These are phyloP conservation scores for Seira musarum DNA, from an alignment of 2,888 invertebrate species.

Conservation along the genomic window DNA sequence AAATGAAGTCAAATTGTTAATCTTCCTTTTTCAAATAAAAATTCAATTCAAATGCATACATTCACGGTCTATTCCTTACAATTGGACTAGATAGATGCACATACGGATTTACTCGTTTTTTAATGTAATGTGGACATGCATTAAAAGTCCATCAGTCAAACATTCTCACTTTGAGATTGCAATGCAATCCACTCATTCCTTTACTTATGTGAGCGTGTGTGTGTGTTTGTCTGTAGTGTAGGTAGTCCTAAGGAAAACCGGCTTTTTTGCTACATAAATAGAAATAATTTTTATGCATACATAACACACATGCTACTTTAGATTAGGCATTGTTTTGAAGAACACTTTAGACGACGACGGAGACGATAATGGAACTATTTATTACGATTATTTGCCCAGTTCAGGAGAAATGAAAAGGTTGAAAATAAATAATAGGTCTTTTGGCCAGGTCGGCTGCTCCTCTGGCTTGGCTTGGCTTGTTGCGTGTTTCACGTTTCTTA, in stretches of 20 bases:
- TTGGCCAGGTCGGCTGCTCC: not conserved
- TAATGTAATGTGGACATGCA: conserved; percentile 20
- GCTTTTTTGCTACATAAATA: conserved; percentile 24
- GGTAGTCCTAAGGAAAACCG: conserved; percentile 19
- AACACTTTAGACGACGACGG: not conserved
- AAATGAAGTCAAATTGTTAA: not conserved
- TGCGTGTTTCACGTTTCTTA: conserved; percentile 39
- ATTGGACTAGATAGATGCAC: not conserved
- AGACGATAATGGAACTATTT: conserved; percentile 12
- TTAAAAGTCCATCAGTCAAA: conserved; percentile 59
- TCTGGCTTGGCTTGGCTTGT: not conserved
- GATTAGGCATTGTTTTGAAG: not conserved
- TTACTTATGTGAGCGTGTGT: not conserved
- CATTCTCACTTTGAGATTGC: not conserved
- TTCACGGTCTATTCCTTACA: not conserved
- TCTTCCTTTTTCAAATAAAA: not conserved
- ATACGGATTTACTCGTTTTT: not conserved
- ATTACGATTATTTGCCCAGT: conserved; percentile 7
- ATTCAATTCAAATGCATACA: conserved; percentile 7
- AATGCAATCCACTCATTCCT: not conserved
- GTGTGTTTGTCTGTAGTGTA: not conserved
- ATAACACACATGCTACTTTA: not conserved
- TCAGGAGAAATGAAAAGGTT: conserved; percentile 2
- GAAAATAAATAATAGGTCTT: not conserved
- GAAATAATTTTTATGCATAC: not conserved